Evolutionary conservation across 1,140 invertebrate genomes (phyloP).

Genomic region (Heliconius congener): DNA sequence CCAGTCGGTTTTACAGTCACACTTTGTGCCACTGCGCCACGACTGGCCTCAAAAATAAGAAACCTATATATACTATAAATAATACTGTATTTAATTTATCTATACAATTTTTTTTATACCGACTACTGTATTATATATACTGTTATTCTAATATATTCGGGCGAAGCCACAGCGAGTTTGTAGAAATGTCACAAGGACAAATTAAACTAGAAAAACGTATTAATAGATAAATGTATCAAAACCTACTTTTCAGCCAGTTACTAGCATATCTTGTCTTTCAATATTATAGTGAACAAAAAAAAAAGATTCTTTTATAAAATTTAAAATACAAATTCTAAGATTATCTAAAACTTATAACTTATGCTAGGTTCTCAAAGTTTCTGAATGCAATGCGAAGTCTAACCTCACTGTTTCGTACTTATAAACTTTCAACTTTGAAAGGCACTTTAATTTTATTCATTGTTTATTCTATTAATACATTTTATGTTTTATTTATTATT

Average conservation of each 20-base stretch:
- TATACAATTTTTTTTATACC: background rate
- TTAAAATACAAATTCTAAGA: background rate
- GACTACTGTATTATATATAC: background rate
- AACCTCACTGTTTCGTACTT: background rate
- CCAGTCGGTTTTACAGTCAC: too few species aligned
- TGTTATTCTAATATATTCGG: background rate
- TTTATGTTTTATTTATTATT: conserved; percentile 15
- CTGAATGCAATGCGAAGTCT: background rate
- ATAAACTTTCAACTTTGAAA: conserved; percentile 16
- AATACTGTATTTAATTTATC: background rate
- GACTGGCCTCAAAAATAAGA: too few species aligned
- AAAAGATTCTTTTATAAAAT: background rate
- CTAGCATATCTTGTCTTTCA: too few species aligned
- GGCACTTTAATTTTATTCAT: conserved; percentile 25
- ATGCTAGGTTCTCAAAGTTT: background rate
- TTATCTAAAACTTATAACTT: conserved; percentile 12
- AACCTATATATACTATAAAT: background rate
- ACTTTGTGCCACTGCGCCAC: too few species aligned
- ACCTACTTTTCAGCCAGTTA: too few species aligned
- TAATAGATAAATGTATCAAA: too few species aligned
- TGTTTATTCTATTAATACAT: conserved; percentile 16
- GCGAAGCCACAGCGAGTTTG: background rate
- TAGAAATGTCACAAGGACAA: background rate
- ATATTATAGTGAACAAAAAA: background rate
- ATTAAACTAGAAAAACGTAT: background rate